Percentiles rank a stretch among this genome's conserved stretches.
phyloP scores from a whole-genome alignment of 2,797 vertebrate genomes.

The Poecilia gillii region DNA sequence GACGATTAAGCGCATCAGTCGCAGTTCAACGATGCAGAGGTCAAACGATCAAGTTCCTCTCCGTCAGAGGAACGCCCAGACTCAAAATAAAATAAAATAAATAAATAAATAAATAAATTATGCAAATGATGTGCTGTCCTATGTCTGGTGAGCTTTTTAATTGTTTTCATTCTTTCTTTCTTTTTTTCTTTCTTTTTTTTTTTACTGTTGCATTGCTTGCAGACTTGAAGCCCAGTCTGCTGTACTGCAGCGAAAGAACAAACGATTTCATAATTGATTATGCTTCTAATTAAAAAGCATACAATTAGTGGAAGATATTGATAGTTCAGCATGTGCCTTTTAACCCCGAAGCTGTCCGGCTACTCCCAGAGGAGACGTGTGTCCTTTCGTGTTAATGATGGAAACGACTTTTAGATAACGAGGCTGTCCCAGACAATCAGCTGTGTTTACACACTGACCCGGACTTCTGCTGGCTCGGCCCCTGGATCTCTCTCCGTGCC shows the following conservation, averaged over 20 bases:
- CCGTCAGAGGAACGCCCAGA: constrained; percentile 53
- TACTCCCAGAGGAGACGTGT: constrained; percentile 80
- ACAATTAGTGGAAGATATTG: constrained; percentile 86
- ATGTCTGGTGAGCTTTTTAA: neutral
- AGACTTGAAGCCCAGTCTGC: constrained; percentile 26
- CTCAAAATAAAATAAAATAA: constrained; percentile 28
- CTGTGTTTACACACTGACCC: constrained; percentile 73
- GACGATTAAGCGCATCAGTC: constrained; percentile 92
- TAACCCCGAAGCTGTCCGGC: constrained; percentile 81
- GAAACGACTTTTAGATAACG: constrained; percentile 82
- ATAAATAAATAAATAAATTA: too few species aligned
- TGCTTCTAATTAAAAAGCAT: constrained; percentile 84
- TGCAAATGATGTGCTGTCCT: constrained; percentile 19
- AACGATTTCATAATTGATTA: constrained; percentile 83
- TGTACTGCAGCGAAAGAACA: constrained; percentile 50
- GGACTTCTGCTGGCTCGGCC: constrained; percentile 67
- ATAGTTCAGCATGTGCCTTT: constrained; percentile 82
- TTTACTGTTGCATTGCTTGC: neutral
- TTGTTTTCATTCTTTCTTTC: neutral
- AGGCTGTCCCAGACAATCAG: constrained; percentile 75
- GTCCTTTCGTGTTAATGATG: constrained; percentile 83
- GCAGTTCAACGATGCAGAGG: constrained; percentile 86
- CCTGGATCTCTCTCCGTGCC: constrained; percentile 25
- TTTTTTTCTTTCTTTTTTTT: constrained; percentile 24
- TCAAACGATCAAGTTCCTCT: constrained; percentile 77